Evolutionary conservation across 2,797 vertebrate species (phyloP).

Genomic region (Pterois miles): DNA sequence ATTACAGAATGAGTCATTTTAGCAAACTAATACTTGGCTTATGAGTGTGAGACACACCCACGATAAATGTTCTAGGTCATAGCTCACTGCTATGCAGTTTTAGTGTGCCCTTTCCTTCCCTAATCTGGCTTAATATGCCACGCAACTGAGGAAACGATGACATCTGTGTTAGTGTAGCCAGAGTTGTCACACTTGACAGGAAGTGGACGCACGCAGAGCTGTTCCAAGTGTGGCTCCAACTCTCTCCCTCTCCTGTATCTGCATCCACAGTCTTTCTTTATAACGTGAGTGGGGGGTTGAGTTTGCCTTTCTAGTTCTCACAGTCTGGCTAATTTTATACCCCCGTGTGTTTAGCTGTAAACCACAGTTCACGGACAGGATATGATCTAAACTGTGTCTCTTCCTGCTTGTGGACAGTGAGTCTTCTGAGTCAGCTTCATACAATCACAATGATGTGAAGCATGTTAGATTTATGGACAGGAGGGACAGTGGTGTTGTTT

Average conservation of each 20-base stretch:
- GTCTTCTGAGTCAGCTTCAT: slow-evolving; percentile 55
- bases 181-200: slow-evolving; percentile 32
- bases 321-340: slow-evolving; percentile 67
- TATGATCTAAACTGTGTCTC: slow-evolving; percentile 68
- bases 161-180: slow-evolving; percentile 37
- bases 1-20: slow-evolving; percentile 42
- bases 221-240: not conserved
- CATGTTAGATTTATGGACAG: not conserved
- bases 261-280: not conserved
- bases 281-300: not conserved
- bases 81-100: slow-evolving; percentile 33
- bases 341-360: slow-evolving; percentile 41
- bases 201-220: slow-evolving; percentile 28
- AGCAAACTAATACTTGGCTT: slow-evolving; percentile 37
- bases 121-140: slow-evolving; percentile 54
- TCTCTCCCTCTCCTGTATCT: not conserved
- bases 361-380: slow-evolving; percentile 70
- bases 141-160: slow-evolving; percentile 30
- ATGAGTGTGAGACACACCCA: slow-evolving; percentile 26
- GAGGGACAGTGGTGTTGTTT: not conserved
- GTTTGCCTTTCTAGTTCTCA: slow-evolving; percentile 58
- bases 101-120: slow-evolving; percentile 16
- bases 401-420: slow-evolving; percentile 68
- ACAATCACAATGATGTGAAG: slow-evolving; percentile 47
- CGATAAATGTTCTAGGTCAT: slow-evolving; percentile 55